Evolutionary conservation across 1,140 invertebrate species (phyloP), one percentile per base, ranked within the genome.

Genomic region (Nephotettix cincticeps): DNA sequence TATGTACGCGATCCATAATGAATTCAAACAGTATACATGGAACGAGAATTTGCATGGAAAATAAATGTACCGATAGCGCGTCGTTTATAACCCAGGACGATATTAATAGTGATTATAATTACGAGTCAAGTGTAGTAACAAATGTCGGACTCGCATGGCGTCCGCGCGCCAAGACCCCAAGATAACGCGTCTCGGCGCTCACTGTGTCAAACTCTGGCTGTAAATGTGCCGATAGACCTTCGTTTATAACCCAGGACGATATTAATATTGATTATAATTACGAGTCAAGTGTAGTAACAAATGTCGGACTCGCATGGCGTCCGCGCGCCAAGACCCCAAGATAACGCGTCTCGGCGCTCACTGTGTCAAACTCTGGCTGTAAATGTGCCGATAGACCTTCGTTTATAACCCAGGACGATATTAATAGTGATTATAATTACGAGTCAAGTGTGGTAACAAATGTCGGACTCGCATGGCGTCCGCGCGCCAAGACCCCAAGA

Each of bases 11-110:
- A 28, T 27, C 21, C 25, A 6, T 61, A 61, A 61, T 61, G 56
- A 61, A 61, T 61, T 61, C 56, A 61, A 61, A 29, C 27, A 13
- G 56, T 61, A 28, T 61, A 61, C 56, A 61, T 61, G 56, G 56
- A 61, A 61, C 56, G 9, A 28, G 56, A 61, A 61, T 61, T 61
- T 61, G 56, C 56, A 61, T 61, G 56, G 56, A 28, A 61, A 61
- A 61, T 61, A 61, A 61, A 61, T 61, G 56, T 61, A 6, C 56
- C 56, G 56, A 61, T 61, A 61, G 56, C 56, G 56, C 13, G 56
- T 27, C 56, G 25, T 61, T 61, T 61, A 61, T 61, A 61, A 61
- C 56, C 3, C 56, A 27, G 23, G 56, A 61, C 56, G 21, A 28
- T 61, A 61, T 61, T 61, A 61, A 54, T 40, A 51, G 47, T 19